Percentiles rank a stretch among this genome's conserved stretches.
Conservation (phyloP, 2,888 invertebrate species). For the Napeogenes sylphis region DNA sequence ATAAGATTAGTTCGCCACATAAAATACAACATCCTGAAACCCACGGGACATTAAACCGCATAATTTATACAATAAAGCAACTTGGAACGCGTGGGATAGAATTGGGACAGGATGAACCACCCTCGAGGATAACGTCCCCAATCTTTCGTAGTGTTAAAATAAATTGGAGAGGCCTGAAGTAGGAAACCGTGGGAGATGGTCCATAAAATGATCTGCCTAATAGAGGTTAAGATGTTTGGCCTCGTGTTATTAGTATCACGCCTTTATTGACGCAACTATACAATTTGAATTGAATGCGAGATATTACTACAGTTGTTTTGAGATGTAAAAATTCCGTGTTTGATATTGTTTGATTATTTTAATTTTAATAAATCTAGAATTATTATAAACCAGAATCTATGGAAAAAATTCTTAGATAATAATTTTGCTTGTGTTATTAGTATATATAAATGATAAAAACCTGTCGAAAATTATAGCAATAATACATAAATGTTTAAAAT, state of each 20-base stretch:
- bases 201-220: constrained; percentile 47
- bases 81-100: constrained; percentile 14
- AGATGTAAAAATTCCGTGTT: background rate
- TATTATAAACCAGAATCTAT: too few relatives aligned
- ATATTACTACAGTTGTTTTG: constrained; percentile 18
- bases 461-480: too few relatives aligned
- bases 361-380: too few relatives aligned
- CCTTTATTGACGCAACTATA: constrained; percentile 57
- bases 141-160: constrained; percentile 48
- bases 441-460: too few relatives aligned
- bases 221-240: constrained; percentile 73
- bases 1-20: too few relatives aligned
- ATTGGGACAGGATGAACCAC: constrained; percentile 41
- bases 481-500: too few relatives aligned
- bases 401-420: too few relatives aligned
- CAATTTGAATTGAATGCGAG: constrained; percentile 50
- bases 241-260: constrained; percentile 56
- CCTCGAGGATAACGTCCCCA: constrained; percentile 43
- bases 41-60: constrained; percentile 11
- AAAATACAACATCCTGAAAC: too few relatives aligned
- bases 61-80: constrained; percentile 25
- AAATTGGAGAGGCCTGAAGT: constrained; percentile 52
- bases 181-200: constrained; percentile 68
- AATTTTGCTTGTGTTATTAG: too few relatives aligned
- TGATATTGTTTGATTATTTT: background rate